Conservation (phyloP, 2,113 vertebrate species). For the Capreolus pygargus region DNA sequence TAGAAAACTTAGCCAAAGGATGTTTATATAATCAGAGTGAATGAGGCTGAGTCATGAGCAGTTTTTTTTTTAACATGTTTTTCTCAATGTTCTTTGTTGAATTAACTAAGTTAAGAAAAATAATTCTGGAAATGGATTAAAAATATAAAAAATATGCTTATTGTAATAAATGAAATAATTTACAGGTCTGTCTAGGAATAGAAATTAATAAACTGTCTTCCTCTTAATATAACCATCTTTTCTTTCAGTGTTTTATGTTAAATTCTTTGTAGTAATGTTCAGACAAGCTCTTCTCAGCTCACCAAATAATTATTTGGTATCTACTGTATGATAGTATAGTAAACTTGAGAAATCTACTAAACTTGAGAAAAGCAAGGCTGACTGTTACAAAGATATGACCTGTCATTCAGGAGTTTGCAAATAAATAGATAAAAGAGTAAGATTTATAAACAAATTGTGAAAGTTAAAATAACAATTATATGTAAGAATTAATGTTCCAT, state of each 20-base stretch:
- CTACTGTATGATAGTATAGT: neutral
- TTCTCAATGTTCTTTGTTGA: neutral
- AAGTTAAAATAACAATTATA: neutral
- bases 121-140: conserved; percentile 33
- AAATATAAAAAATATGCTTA: neutral
- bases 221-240: neutral
- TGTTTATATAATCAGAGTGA: neutral
- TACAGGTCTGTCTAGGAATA: neutral
- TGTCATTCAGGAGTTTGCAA: neutral
- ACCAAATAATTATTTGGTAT: neutral
- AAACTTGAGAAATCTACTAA: neutral
- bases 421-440: neutral
- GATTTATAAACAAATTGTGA: neutral
- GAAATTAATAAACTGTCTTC: neutral
- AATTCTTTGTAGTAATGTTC: neutral
- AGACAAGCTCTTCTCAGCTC: neutral
- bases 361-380: neutral
- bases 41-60: neutral
- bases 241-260: neutral
- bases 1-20: neutral
- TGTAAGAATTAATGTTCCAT: neutral
- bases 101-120: conserved; percentile 25
- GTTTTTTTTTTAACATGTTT: neutral
- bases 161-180: neutral
- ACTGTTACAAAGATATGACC: neutral